These are phyloP conservation scores for Whitmania pigra DNA, from an alignment of 1,140 invertebrate genomes.

Conservation along the genomic window DNA sequence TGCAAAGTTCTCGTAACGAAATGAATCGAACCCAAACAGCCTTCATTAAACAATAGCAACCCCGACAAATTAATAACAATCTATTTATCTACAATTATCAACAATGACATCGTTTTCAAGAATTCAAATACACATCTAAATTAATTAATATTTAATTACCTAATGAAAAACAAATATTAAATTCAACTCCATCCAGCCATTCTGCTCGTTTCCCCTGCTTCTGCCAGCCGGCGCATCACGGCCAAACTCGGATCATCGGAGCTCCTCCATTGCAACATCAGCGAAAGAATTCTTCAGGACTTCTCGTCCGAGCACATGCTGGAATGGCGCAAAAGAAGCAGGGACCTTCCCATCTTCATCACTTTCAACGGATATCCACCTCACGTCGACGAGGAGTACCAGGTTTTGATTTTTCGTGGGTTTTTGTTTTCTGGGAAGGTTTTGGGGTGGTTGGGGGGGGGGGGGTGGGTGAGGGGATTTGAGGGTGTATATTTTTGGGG, in stretches of 20 bases:
- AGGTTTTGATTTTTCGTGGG: slow-evolving; percentile 45
- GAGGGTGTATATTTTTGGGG: too few relatives aligned
- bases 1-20: not conserved
- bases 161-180: not conserved
- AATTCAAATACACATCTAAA: not conserved
- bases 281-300: slow-evolving; percentile 4
- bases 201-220: not conserved
- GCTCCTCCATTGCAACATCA: slow-evolving; percentile 16
- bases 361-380: slow-evolving; percentile 82
- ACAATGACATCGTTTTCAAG: not conserved
- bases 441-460: too few relatives aligned
- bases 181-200: not conserved
- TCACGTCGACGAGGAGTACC: slow-evolving; percentile 79
- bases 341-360: slow-evolving; percentile 27
- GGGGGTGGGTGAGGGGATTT: too few relatives aligned
- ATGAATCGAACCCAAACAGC: not conserved
- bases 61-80: not conserved
- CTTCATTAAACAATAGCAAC: not conserved
- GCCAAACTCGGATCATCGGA: slow-evolving; percentile 19
- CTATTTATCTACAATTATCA: not conserved
- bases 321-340: slow-evolving; percentile 24
- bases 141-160: not conserved
- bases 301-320: slow-evolving; percentile 23
- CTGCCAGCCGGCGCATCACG: not conserved
- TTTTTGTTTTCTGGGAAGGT: too few relatives aligned